Evolutionary conservation across 2,113 vertebrate genomes (phyloP).

Genomic region (Casuarius casuarius): DNA sequence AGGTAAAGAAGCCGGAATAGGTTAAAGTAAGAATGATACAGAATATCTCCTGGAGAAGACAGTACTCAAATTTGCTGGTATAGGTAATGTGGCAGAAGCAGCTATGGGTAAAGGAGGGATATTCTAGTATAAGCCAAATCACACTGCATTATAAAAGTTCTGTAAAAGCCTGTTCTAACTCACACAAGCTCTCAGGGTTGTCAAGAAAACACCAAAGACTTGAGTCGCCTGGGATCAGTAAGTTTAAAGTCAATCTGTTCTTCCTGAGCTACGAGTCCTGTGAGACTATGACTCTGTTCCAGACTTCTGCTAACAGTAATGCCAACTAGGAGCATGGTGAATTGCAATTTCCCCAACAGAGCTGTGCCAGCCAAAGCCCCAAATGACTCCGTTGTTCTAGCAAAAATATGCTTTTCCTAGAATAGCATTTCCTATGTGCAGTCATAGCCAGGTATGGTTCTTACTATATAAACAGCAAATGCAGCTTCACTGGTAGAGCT

Average conservation of each 20-base stretch:
- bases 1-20: background rate
- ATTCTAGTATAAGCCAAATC: slow-evolving; percentile 13
- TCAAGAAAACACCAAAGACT: slow-evolving; percentile 63
- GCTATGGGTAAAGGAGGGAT: background rate
- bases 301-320: slow-evolving; percentile 56
- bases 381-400: background rate
- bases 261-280: slow-evolving; percentile 51
- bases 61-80: background rate
- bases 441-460: background rate
- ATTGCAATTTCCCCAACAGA: slow-evolving; percentile 43
- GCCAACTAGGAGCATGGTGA: slow-evolving; percentile 48
- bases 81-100: background rate
- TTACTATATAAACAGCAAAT: background rate
- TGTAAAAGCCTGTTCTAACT: slow-evolving; percentile 36
- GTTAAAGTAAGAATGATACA: background rate
- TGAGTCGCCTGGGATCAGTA: slow-evolving; percentile 15
- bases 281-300: slow-evolving; percentile 29
- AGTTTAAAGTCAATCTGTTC: slow-evolving; percentile 72
- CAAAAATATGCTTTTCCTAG: background rate
- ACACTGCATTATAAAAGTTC: background rate
- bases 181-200: slow-evolving; percentile 37
- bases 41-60: background rate
- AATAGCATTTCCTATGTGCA: background rate
- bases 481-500: background rate
- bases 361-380: slow-evolving; percentile 38